Conservation (phyloP, 2,113 vertebrate species). For the Poicephalus meyeri region DNA sequence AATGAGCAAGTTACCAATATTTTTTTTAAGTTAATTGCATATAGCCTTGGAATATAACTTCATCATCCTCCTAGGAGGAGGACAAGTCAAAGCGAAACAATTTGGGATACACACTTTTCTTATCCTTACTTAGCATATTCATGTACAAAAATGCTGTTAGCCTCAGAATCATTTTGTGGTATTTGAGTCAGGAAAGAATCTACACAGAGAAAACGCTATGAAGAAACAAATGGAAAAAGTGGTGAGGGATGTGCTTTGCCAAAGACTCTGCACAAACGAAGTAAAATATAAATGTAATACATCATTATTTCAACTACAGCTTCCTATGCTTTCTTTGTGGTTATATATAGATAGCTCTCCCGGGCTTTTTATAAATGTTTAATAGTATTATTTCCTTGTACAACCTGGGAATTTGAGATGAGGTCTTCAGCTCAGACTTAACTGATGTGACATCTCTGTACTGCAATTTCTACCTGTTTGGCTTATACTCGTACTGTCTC, state of each 20-base stretch:
- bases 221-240: not conserved
- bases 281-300: not conserved
- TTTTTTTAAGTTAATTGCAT: not conserved
- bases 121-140: not conserved
- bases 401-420: conserved; percentile 4
- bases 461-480: not conserved
- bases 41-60: not conserved
- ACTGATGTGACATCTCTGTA: not conserved
- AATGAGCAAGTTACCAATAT: not conserved
- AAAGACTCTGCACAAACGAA: not conserved
- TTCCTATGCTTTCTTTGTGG: not conserved
- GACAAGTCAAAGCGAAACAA: not conserved
- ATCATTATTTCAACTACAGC: not conserved
- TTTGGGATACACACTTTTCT: not conserved
- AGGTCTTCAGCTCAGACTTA: not conserved
- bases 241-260: not conserved
- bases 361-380: conserved; percentile 11
- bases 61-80: not conserved
- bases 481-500: not conserved
- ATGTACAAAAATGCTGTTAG: not conserved
- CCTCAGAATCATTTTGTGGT: not conserved
- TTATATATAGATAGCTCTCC: not conserved
- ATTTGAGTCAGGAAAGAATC: not conserved
- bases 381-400: not conserved
- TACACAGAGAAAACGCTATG: not conserved